These are phyloP conservation scores for Caenorhabditis zanzibari DNA, from an alignment of 2,888 invertebrate genomes.

Conservation along the genomic window DNA sequence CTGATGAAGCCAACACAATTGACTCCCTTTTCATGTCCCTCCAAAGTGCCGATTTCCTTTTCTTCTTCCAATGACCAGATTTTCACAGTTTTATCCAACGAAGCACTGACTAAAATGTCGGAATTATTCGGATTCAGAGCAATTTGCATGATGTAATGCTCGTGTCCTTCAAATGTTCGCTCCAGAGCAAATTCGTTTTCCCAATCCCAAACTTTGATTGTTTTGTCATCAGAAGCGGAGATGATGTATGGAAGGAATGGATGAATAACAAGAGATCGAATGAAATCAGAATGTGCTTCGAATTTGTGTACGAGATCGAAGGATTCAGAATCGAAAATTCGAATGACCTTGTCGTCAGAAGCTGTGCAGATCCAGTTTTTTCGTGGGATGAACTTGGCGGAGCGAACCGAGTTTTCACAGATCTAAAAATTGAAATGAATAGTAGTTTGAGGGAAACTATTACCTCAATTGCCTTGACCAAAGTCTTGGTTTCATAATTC, in stretches of 20 bases:
- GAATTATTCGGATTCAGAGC: conserved; percentile 91
- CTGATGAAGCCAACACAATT: conserved; percentile 27
- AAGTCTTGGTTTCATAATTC: conserved; percentile 94
- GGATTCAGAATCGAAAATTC: conserved; percentile 85
- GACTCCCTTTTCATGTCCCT: conserved; percentile 24
- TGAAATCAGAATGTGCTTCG: conserved; percentile 98
- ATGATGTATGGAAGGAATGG: conserved; percentile 96
- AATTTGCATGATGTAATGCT: conserved; percentile 99
- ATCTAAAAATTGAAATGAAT: conserved; percentile 84
- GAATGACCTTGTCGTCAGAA: conserved; percentile 86
- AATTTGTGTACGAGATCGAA: conserved; percentile 94
- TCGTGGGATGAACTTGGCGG: conserved; percentile 94
- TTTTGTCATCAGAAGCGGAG: conserved; percentile 93
- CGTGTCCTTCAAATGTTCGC: conserved; percentile 96
- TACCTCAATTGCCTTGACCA: conserved; percentile 86
- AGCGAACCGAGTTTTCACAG: conserved; percentile 95
- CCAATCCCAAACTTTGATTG: conserved; percentile 99
- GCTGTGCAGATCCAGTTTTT: conserved; percentile 98
- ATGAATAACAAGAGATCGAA: conserved; percentile 93
- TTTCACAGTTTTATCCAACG: conserved; percentile 96
- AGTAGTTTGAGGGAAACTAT: background rate
- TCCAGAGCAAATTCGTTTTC: conserved; percentile 96
- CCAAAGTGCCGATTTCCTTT: background rate
- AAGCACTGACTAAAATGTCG: conserved; percentile 98
- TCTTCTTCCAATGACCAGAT: conserved; percentile 84